These are phyloP conservation scores for Polypedilum pembai DNA, from an alignment of 1,140 invertebrate genomes.

Conservation along the genomic window DNA sequence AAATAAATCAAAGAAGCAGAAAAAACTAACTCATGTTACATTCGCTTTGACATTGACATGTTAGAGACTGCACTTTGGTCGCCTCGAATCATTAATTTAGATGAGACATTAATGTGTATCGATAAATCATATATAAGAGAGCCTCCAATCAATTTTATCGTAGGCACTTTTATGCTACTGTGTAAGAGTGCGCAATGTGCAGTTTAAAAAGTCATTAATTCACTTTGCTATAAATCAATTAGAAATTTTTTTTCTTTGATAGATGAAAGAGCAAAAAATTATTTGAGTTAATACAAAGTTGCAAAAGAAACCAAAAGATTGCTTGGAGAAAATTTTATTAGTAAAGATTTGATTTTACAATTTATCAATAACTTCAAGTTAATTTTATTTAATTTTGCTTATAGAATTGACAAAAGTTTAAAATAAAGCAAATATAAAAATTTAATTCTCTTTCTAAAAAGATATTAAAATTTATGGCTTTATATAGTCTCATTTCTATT, in stretches of 20 bases:
- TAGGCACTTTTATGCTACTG: no score
- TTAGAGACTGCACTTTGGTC: background rate
- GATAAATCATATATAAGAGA: slow-evolving; percentile 22
- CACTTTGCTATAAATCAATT: slow-evolving; percentile 24
- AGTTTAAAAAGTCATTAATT: slow-evolving; percentile 22
- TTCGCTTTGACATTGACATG: background rate
- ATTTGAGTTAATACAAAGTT: no score
- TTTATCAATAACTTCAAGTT: no score
- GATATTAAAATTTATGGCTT: slow-evolving; percentile 26
- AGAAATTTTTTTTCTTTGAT: background rate
- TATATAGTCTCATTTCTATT: no score
- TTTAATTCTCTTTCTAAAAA: background rate
- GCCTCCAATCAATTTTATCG: background rate
- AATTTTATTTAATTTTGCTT: background rate
- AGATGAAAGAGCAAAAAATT: no score
- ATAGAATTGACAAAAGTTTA: background rate
- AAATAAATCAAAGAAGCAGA: background rate
- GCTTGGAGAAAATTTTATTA: no score
- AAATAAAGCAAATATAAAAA: background rate
- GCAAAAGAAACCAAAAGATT: no score
- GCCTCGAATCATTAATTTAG: slow-evolving; percentile 18
- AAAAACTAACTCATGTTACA: background rate
- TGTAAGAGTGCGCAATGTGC: background rate
- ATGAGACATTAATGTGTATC: slow-evolving; percentile 16
- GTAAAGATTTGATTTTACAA: no score